Percentiles rank a stretch among this genome's conserved stretches.
Conservation (phyloP, 2,888 invertebrate species). For the Andrena camellia region DNA sequence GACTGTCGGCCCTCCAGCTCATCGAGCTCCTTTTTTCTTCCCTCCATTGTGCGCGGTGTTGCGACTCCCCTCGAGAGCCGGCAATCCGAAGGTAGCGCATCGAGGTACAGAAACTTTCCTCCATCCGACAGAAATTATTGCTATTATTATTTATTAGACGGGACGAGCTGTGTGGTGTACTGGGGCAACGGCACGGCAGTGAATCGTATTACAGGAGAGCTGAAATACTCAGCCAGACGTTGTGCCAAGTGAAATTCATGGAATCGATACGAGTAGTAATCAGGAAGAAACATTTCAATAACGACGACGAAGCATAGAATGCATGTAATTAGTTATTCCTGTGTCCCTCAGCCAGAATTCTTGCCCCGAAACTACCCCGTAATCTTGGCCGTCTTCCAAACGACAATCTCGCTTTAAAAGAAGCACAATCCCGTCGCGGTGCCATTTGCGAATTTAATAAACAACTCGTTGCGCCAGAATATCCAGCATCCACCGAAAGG, state of each 20-base stretch:
- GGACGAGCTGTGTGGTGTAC: background rate
- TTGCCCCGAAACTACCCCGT: background rate
- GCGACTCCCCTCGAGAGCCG: background rate
- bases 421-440: background rate
- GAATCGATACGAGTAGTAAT: background rate
- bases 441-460: constrained; percentile 1
- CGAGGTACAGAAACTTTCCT: constrained; percentile 37
- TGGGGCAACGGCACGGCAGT: background rate
- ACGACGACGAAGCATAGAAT: background rate
- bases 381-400: constrained; percentile 26
- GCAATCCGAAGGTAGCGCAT: background rate
- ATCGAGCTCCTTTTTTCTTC: background rate
- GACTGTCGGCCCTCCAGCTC: constrained; percentile 30
- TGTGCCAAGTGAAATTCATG: background rate
- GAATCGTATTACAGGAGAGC: background rate
- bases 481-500: too few species aligned
- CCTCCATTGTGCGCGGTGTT: background rate
- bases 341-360: background rate
- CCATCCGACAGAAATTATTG: constrained; percentile 44
- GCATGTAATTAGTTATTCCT: constrained; percentile 24
- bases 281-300: background rate
- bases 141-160: constrained; percentile 46
- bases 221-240: background rate
- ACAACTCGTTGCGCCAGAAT: background rate
- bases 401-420: constrained; percentile 3